phyloP scores from a whole-genome alignment of 2,888 invertebrate genomes.

The Pteria penguin region DNA sequence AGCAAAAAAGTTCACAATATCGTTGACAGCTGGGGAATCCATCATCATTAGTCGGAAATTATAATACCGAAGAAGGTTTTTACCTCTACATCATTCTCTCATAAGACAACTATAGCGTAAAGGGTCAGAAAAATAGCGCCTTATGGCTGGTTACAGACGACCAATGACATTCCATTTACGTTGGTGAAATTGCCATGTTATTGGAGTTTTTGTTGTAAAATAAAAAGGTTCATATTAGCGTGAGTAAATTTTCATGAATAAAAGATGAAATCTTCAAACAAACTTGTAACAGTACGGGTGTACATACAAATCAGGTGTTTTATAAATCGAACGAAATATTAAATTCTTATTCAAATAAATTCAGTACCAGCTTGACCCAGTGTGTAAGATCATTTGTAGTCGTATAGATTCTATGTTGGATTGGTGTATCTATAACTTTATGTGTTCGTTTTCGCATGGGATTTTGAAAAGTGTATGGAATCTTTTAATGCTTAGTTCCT shows the following conservation, averaged over 20 bases:
- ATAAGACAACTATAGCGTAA: neutral
- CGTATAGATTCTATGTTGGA: no score
- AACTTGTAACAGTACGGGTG: neutral
- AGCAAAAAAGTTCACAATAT: constrained; percentile 30
- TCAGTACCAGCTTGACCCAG: neutral
- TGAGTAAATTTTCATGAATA: neutral
- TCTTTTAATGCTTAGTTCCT: no score
- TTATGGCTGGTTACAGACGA: neutral
- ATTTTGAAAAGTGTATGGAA: no score
- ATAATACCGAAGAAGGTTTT: neutral
- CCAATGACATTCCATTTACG: neutral
- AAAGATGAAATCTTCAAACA: neutral
- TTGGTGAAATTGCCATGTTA: neutral
- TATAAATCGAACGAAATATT: neutral
- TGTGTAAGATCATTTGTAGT: no score
- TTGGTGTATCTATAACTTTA: no score
- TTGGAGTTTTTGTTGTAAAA: neutral
- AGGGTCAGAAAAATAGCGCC: neutral
- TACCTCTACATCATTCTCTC: neutral
- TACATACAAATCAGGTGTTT: neutral
- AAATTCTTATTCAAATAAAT: neutral
- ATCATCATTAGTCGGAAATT: constrained; percentile 19
- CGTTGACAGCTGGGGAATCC: constrained; percentile 32
- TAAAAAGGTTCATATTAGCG: neutral
- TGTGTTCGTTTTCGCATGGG: no score